A percentile compares a stretch with the other conserved stretches of the same genome.
These are phyloP conservation scores for Melangyna quadrimaculata DNA, from an alignment of 2,888 invertebrate genomes.

Conservation along the genomic window DNA sequence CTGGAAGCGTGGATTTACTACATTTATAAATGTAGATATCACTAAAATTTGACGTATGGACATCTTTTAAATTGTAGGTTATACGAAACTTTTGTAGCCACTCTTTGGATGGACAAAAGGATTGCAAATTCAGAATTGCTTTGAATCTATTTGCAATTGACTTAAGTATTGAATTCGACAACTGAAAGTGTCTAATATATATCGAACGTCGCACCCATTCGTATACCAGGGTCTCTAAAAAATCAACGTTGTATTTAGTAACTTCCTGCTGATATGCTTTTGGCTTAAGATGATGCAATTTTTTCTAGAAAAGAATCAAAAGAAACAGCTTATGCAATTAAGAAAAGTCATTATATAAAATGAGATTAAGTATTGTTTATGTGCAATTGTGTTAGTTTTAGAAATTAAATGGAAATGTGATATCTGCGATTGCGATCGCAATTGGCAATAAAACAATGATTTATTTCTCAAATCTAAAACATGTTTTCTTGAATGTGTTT, in stretches of 20 bases:
- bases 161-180: slow-evolving; percentile 3
- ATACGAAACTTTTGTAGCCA: slow-evolving; percentile 15
- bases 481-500: no score
- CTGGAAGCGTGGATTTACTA: background rate
- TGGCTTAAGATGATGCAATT: background rate
- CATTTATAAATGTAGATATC: background rate
- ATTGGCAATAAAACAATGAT: no score
- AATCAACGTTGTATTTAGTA: background rate
- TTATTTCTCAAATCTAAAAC: no score
- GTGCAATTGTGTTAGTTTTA: no score
- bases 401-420: no score
- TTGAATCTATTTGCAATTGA: slow-evolving; percentile 16
- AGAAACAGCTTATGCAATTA: background rate
- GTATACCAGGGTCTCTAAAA: slow-evolving; percentile 2
- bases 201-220: slow-evolving; percentile 36
- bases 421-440: no score
- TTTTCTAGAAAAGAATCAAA: slow-evolving; percentile 4
- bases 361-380: no score
- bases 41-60: background rate
- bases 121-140: background rate
- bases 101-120: background rate
- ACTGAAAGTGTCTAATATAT: background rate
- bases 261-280: background rate
- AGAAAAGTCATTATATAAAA: no score
- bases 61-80: background rate